A percentile compares a stretch with the other conserved stretches of the same genome.
Evolutionary conservation across 1,140 invertebrate species (phyloP).

Genomic region (Saccostrea glomerata): DNA sequence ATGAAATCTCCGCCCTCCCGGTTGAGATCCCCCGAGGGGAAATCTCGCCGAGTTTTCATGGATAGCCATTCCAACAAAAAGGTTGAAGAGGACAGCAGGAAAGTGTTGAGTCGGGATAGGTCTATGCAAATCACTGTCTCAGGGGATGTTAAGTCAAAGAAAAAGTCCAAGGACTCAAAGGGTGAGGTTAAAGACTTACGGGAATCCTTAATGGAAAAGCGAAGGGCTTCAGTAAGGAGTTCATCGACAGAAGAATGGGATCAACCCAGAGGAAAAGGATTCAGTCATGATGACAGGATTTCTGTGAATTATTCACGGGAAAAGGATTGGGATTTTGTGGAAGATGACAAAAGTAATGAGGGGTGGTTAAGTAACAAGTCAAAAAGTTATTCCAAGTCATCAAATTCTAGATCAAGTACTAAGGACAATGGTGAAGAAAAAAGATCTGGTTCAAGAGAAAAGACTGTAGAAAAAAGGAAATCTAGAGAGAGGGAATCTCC

Average conservation of each 20-base stretch:
- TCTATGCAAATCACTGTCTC: slow-evolving; percentile 66
- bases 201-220: slow-evolving; percentile 12
- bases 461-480: background rate
- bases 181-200: slow-evolving; percentile 54
- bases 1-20: background rate
- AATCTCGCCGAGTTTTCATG: slow-evolving; percentile 58
- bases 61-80: slow-evolving; percentile 48
- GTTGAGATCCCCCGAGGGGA: slow-evolving; percentile 17
- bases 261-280: background rate
- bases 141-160: slow-evolving; percentile 22
- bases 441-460: background rate
- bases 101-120: slow-evolving; percentile 54
- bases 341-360: background rate
- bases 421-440: slow-evolving; percentile 6
- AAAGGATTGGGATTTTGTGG: slow-evolving; percentile 12
- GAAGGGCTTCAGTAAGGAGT: slow-evolving; percentile 21
- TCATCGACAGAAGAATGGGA: slow-evolving; percentile 4
- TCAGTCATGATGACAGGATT: slow-evolving; percentile 19
- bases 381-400: background rate
- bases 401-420: background rate
- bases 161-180: slow-evolving; percentile 31
- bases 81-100: slow-evolving; percentile 58
- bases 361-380: background rate
- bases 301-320: background rate
- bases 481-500: slow-evolving; percentile 23